A percentile compares a stretch with the other conserved stretches of the same genome.
phyloP scores from a whole-genome alignment of 2,797 vertebrate species.

The Rousettus madagascariensis region DNA sequence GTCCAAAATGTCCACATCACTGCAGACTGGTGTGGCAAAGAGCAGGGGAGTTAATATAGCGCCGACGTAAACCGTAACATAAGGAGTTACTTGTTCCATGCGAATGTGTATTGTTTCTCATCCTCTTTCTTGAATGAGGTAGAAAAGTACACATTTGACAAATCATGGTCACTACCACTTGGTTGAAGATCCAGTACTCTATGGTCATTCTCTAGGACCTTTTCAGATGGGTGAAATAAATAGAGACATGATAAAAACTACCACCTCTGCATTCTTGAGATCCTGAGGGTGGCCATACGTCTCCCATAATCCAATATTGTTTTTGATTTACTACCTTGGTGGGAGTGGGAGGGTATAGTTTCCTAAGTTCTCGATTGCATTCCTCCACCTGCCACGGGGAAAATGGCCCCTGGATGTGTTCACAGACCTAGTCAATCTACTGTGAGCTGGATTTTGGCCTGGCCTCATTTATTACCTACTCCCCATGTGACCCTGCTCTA shows the following conservation, averaged over 20 bases:
- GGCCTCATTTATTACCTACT: background rate
- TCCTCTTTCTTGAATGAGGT: background rate
- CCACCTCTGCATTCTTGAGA: background rate
- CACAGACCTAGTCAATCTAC: background rate
- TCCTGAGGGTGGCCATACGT: background rate
- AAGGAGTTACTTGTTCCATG: background rate
- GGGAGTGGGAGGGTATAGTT: background rate
- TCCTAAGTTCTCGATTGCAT: background rate
- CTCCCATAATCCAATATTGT: no score
- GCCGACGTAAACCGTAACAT: background rate
- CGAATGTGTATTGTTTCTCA: background rate
- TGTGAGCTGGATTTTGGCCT: background rate
- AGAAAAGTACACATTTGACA: background rate
- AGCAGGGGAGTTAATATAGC: background rate
- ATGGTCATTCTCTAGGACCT: background rate
- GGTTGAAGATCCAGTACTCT: background rate
- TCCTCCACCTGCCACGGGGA: background rate
- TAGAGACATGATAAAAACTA: background rate
- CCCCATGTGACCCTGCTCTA: background rate
- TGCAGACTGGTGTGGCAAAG: background rate
- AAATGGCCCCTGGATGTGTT: background rate
- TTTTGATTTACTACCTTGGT: background rate
- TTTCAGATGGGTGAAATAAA: background rate
- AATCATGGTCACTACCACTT: background rate
- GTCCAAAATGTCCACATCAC: background rate